Percentiles rank a stretch among this genome's conserved stretches.
These are phyloP conservation scores for Diplodus puntazzo DNA, from an alignment of 2,797 vertebrate species.

Conservation along the genomic window DNA sequence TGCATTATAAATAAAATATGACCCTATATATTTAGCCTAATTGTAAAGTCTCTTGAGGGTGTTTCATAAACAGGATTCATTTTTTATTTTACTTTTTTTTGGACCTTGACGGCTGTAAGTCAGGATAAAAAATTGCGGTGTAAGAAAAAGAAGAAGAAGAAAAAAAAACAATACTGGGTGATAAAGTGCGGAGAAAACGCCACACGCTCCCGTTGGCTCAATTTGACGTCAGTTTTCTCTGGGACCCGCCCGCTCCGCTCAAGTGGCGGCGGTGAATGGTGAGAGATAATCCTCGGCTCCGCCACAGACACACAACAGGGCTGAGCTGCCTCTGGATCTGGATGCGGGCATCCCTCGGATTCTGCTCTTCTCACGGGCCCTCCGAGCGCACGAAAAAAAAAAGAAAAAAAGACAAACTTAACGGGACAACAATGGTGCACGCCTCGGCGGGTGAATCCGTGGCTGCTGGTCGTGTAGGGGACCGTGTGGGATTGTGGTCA, in stretches of 20 bases:
- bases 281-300: slow-evolving; percentile 72
- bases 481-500: slow-evolving; percentile 70
- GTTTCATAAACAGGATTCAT: neutral
- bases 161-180: slow-evolving; percentile 12
- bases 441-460: slow-evolving; percentile 59
- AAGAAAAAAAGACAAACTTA: slow-evolving; percentile 49
- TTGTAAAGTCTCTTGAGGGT: neutral
- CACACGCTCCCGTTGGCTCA: slow-evolving; percentile 71
- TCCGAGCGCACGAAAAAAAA: neutral
- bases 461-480: slow-evolving; percentile 69
- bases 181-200: slow-evolving; percentile 11
- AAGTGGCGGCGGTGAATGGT: slow-evolving; percentile 81
- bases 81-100: neutral
- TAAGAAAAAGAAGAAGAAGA: neutral
- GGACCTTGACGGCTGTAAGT: neutral
- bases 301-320: slow-evolving; percentile 60
- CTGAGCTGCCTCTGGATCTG: slow-evolving; percentile 71
- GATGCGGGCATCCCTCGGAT: slow-evolving; percentile 79
- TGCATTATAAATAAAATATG: slow-evolving; percentile 2
- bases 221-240: slow-evolving; percentile 74
- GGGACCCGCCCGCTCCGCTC: slow-evolving; percentile 79
- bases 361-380: slow-evolving; percentile 56
- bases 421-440: slow-evolving; percentile 78
- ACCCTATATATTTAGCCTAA: neutral
- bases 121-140: slow-evolving; percentile 7